phyloP scores from a whole-genome alignment of 2,113 vertebrate species.

The Sturnus vulgaris region DNA sequence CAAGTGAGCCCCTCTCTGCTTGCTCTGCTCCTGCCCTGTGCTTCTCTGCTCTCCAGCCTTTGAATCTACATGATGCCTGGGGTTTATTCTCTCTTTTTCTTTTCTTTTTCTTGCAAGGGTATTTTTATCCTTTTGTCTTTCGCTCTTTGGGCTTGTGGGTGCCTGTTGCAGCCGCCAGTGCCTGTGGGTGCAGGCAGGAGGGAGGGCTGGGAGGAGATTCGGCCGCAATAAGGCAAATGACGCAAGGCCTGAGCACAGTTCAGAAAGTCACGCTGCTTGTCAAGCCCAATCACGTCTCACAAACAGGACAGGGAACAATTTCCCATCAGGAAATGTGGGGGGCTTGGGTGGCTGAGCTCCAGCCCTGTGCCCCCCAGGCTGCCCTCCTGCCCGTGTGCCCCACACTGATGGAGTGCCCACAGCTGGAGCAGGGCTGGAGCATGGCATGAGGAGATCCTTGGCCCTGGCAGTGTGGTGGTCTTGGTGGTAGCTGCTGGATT shows the following conservation, averaged over 20 bases:
- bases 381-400: not conserved
- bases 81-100: accelerated
- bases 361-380: not conserved
- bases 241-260: not conserved
- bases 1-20: not conserved
- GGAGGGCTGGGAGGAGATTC: not conserved
- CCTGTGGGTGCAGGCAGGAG: not conserved
- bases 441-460: accelerated
- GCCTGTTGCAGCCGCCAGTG: accelerated
- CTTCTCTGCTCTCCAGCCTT: not conserved
- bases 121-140: not conserved
- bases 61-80: not conserved
- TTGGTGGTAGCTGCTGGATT: not conserved
- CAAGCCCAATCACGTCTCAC: not conserved
- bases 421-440: not conserved
- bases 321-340: accelerated
- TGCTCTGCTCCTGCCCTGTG: not conserved
- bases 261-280: not conserved
- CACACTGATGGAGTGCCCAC: not conserved
- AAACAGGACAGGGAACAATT: not conserved
- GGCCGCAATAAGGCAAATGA: not conserved
- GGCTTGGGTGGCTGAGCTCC: not conserved
- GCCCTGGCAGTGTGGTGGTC: accelerated
- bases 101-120: not conserved
- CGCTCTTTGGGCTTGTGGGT: not conserved